A percentile compares a stretch with the other conserved stretches of the same genome.
Conservation (phyloP, 2,113 vertebrate species). For the Anolis carolinensis region DNA sequence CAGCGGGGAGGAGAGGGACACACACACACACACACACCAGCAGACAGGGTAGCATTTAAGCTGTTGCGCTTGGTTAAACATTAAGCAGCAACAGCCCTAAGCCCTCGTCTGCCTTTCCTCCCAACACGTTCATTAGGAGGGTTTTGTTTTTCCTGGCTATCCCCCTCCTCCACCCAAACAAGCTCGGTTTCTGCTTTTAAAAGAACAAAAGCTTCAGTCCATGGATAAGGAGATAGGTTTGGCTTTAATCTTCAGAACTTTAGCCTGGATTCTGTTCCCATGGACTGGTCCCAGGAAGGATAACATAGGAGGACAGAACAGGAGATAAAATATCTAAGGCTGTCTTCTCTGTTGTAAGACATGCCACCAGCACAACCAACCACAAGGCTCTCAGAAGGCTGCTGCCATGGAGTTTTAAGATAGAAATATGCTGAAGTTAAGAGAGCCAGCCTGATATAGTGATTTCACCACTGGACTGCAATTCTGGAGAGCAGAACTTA, state of each 20-base stretch:
- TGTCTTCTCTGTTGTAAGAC: background rate
- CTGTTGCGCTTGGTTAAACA: constrained; percentile 36
- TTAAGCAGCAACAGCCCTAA: constrained; percentile 1
- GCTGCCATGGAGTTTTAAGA: background rate
- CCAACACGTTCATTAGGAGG: background rate
- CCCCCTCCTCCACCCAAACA: background rate
- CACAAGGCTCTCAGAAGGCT: background rate
- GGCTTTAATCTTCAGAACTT: background rate
- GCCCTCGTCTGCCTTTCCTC: background rate
- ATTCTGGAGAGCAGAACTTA: too few relatives aligned
- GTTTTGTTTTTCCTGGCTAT: constrained; percentile 31
- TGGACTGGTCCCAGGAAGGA: background rate
- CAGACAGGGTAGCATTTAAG: constrained; percentile 23
- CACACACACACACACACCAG: constrained; percentile 34
- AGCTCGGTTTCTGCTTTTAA: constrained; percentile 9
- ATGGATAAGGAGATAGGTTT: background rate
- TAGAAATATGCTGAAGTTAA: background rate
- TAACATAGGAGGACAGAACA: background rate
- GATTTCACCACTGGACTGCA: too few relatives aligned
- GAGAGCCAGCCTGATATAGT: too few relatives aligned
- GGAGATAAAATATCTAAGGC: background rate
- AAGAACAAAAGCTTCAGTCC: constrained; percentile 38
- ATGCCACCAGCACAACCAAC: background rate
- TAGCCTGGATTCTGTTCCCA: background rate
- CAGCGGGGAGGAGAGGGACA: constrained; percentile 28